Base-by-base conservation (phyloP, 2,888 invertebrate species). In the Clostera curtula region DNA sequence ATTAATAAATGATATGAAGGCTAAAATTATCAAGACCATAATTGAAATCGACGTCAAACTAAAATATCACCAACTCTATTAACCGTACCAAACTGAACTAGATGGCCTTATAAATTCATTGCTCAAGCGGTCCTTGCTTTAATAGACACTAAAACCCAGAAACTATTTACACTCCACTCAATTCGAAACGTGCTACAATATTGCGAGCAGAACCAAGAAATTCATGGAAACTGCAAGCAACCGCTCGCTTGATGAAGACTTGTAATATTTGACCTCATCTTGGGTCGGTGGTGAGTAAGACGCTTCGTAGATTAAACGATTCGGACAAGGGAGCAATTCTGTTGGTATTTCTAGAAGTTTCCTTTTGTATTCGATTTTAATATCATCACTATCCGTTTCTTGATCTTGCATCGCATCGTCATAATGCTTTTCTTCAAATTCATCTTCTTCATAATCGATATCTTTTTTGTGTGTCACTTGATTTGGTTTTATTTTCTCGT, bases 231-330 rank as follows among this genome's bases (percentile, higher is more conserved):
- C 46, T 28, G 45, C 38, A 14, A 50, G 31, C 15, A 43, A 25
- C 20, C 29, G 46, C 12, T 26, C 37, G 41, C 60, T 56, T 9
- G 71, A 69, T 18, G 76, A 71, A 14, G 77, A 58, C 46, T 75
- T 70, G 44, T 71, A 80, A 52, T 75, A 79, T 49, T 72, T 80
- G 10, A 82, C 82, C 61, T 82, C 82, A 19, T 82, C 79, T 49
- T 80, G 80, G 11, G 77, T 79, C 0, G 82, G 80, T 1, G 76
- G 76, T 0, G 77, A 76, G 19, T 62, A 74, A 0, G 76, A 69
- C 1, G 69, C 65, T 34, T 73, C 79, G 13, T 70, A 66, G 28
- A 68, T 64, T 31, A 76, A 49, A 41, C 69, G 67, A 28, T 67
- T 72, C 2, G 79, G 68, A 43, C 82, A 82, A 5, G 79, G 79